Evolutionary conservation across 2,113 vertebrate genomes (phyloP), one percentile per base, ranked within the genome.

Genomic region (Steatornis caripensis): DNA sequence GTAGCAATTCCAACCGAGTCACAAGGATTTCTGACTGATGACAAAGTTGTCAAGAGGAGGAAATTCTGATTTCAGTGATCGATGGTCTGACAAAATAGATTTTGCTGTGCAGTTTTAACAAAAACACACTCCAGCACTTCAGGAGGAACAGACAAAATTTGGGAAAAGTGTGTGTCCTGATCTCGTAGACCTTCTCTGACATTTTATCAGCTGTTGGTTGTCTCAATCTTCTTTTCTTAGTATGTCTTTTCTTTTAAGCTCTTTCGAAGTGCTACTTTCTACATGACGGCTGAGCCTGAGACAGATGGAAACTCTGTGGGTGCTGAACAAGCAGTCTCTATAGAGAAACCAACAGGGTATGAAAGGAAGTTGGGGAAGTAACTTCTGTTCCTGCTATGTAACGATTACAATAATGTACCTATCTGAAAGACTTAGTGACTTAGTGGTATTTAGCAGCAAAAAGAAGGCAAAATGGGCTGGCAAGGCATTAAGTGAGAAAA

Each of bases 271-370:
- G 57, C 55, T 87, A 23, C 36, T 95, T 93, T 82, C 66, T 90
- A 49, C 29, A 49, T 46, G 69, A 87, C 49, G 16, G 14, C 49
- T 87, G 72, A 90, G 58, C 57, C 49, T 70, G 85, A 84, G 84
- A 93, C 92, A 96, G 93, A 94, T 95, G 91, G 89, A 75, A 64
- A 85, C 74, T 61, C 6, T 6, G 43, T 91, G 91, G 68, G 64
- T 77, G 80, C 77, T 79, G 57, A 95, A 75, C 30, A 82, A 77
- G 41, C 29, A 53, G 29, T 30, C 39, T 83, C 87, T 81, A 11
- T 12, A 24, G 41, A 93, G 78, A 54, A 86, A 36, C 27, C 66
- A 85, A 26, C 0, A 9, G 53, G 3, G 66, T 64, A 71, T 45
- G 69, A 65, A 96, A 92, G 69, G 68, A 96, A 90, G 14, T 5